These are phyloP conservation scores for Syritta pipiens DNA, from an alignment of 2,888 invertebrate species.

Conservation along the genomic window DNA sequence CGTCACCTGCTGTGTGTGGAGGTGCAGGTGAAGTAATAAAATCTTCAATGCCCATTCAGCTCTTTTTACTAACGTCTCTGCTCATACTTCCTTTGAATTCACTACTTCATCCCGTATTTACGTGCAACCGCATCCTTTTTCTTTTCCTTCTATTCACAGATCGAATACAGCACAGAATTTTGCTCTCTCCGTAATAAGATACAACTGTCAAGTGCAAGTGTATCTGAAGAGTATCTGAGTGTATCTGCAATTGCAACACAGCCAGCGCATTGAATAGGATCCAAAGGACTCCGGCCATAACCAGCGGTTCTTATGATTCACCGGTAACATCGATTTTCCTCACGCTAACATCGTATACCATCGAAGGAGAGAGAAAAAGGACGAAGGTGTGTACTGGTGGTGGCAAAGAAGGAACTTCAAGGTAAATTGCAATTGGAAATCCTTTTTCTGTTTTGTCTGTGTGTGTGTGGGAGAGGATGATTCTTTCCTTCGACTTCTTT, in stretches of 20 bases:
- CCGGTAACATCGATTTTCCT: conserved; percentile 61
- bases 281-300: conserved; percentile 18
- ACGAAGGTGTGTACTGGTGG: conserved; percentile 24
- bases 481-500: too few relatives aligned
- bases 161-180: conserved; percentile 26
- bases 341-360: conserved; percentile 47
- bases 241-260: conserved; percentile 19
- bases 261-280: conserved; percentile 14
- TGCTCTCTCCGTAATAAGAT: conserved; percentile 5
- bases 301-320: conserved; percentile 61
- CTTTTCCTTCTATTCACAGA: conserved; percentile 23
- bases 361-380: not conserved
- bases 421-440: conserved; percentile 42
- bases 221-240: not conserved
- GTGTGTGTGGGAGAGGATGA: too few relatives aligned
- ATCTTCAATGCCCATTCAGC: conserved; percentile 24
- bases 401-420: conserved; percentile 47
- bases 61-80: conserved; percentile 4
- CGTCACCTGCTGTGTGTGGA: too few relatives aligned
- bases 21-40: conserved; percentile 24
- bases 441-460: not conserved
- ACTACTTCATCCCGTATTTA: conserved; percentile 8
- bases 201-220: conserved; percentile 28
- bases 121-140: not conserved
- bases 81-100: conserved; percentile 2